Percentiles rank a stretch among this genome's conserved stretches.
These are phyloP conservation scores for Stichopus horrens DNA, from an alignment of 53 echinoderm and acorn worm genomes.

Conservation along the genomic window DNA sequence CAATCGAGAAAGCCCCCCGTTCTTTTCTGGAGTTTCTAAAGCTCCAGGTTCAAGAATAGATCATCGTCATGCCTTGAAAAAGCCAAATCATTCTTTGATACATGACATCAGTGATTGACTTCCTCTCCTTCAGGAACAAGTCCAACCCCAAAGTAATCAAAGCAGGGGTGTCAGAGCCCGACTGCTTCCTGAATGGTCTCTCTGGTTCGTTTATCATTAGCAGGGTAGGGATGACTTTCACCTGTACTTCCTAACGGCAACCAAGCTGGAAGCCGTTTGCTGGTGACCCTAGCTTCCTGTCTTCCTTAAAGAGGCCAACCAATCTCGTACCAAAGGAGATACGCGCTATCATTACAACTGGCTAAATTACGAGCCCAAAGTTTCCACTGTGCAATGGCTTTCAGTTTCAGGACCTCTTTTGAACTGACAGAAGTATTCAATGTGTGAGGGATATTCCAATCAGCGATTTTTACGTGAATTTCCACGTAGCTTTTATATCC, in stretches of 20 bases:
- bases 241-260: not conserved
- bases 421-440: no score
- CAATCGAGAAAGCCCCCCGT: no score
- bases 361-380: no score
- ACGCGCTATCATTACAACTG: no score
- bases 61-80: not conserved
- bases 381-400: no score
- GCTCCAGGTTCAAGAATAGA: no score
- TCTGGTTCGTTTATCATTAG: not conserved
- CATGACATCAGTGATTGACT: not conserved
- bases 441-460: no score
- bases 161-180: slow-evolving; percentile 2
- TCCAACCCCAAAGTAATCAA: slow-evolving; percentile 3
- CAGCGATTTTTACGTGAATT: no score
- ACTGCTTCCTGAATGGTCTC: slow-evolving; percentile 2
- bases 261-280: slow-evolving; percentile 4
- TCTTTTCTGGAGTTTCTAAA: no score
- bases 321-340: no score
- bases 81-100: slow-evolving; percentile 13
- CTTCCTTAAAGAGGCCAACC: not conserved
- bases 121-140: slow-evolving; percentile 21
- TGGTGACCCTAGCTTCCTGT: slow-evolving; percentile 25
- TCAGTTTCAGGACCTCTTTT: no score
- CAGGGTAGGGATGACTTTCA: slow-evolving; percentile 8
- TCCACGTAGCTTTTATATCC: no score